Conservation (phyloP, 2,113 vertebrate species). For the Hippocampus comes region DNA sequence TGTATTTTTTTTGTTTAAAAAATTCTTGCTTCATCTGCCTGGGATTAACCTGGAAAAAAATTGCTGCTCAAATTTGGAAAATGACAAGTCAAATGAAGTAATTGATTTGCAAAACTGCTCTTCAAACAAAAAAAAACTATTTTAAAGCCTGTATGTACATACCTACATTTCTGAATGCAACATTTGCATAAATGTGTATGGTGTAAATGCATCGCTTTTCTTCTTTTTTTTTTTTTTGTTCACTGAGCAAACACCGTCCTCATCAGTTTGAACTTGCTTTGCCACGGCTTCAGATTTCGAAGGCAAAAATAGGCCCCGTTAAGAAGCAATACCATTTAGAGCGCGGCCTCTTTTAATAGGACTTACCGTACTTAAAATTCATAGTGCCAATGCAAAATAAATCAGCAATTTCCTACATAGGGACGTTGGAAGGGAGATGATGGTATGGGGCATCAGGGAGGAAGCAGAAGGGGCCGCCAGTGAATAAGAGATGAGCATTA, state of each 20-base stretch:
- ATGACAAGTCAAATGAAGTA: too few relatives aligned
- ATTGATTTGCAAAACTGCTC: too few relatives aligned
- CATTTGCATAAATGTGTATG: too few relatives aligned
- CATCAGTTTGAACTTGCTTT: slow-evolving; percentile 24
- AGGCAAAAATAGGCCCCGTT: slow-evolving; percentile 50
- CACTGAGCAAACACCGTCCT: neutral
- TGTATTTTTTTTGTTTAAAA: too few relatives aligned
- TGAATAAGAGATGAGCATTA: slow-evolving; percentile 78
- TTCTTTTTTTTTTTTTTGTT: neutral
- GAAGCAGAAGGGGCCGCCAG: slow-evolving; percentile 61
- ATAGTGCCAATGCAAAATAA: slow-evolving; percentile 81
- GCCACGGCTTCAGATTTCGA: slow-evolving; percentile 45
- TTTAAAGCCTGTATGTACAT: too few relatives aligned
- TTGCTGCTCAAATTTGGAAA: too few relatives aligned
- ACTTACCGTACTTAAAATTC: slow-evolving; percentile 75
- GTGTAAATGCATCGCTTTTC: too few relatives aligned
- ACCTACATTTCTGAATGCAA: too few relatives aligned
- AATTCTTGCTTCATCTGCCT: too few relatives aligned
- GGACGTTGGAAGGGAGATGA: slow-evolving; percentile 56
- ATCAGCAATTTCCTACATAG: slow-evolving; percentile 68
- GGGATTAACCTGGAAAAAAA: too few relatives aligned
- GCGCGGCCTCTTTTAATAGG: slow-evolving; percentile 66
- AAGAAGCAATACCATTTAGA: slow-evolving; percentile 68
- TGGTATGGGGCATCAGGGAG: slow-evolving; percentile 53
- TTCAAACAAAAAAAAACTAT: too few relatives aligned